Base-by-base conservation (phyloP, 2,797 vertebrate genomes). In the Sylvilagus floridanus region DNA sequence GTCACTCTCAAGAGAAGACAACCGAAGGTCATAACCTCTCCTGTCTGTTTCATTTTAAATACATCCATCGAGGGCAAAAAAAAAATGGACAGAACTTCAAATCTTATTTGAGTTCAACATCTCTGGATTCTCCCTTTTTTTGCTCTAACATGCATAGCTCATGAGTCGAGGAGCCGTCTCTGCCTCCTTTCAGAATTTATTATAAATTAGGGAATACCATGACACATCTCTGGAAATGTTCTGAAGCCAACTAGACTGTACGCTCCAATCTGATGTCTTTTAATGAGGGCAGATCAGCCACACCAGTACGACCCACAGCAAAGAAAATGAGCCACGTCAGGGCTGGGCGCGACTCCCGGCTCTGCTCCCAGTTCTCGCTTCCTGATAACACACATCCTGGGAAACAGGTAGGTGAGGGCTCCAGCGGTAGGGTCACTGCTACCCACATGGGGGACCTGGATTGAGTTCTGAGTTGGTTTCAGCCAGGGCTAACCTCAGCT, bases 21-120 rank as follows among this genome's bases (percentile, higher is more conserved):
- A 84, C 93, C 52, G 95, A 42, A 94, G 88, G 94, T 83, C 94
- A 26, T 95, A 88, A 96, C 93, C 95, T 86, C 85, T 30, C 78
- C 84, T 69, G 71, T 96, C 89, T 95, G 87, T 92, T 82, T 66
- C 63, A 84, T 69, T 97, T 96, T 95, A 94, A 95, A 88, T 47
- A 83, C 75, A 77, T 54, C 78, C 54, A 52, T 2, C 0, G 28
- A 93, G 92, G 37, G 54, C 87, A 85, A 69, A 88, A 50, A 90
- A 92, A 84, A 90, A 90, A 84, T 2, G 50, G 95, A 89, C 30
- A 87, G 90, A 83, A 68, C 82, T 91, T 93, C 73, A 96, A 93
- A 88, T 95, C 90, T 11, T 6, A 62, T 82, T 73, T 94, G 85
- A 97, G 63, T 52, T 84, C 86, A 37, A 68, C 82, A 90, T 81